phyloP scores from a whole-genome alignment of 2,113 vertebrate species.

The Tichodroma muraria region DNA sequence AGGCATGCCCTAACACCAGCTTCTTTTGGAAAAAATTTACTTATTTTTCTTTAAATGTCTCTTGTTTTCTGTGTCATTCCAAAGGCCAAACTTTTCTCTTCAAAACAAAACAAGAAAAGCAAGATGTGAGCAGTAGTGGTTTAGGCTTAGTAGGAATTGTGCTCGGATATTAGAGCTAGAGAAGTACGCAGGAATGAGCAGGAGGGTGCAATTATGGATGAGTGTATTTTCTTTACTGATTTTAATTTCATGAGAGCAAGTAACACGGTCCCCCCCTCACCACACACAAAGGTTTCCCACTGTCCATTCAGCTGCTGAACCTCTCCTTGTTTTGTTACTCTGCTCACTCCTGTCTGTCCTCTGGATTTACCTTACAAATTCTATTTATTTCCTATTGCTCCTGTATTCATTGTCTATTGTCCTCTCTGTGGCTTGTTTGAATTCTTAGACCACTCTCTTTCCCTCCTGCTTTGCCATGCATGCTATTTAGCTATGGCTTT shows the following conservation, averaged over 20 bases:
- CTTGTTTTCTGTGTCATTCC: neutral
- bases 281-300: neutral
- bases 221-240: neutral
- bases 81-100: neutral
- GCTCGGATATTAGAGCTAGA: neutral
- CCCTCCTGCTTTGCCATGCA: conserved; percentile 25
- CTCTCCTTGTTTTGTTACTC: neutral
- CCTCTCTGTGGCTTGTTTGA: neutral
- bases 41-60: neutral
- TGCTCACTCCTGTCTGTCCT: neutral
- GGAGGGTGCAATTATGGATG: neutral
- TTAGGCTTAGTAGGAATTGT: neutral
- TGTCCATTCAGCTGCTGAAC: neutral
- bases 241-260: conserved; percentile 20
- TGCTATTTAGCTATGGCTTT: neutral
- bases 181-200: neutral
- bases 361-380: neutral
- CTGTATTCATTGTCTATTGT: neutral
- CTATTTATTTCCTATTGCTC: neutral
- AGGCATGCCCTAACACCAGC: neutral
- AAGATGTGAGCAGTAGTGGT: neutral
- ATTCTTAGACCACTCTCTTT: neutral
- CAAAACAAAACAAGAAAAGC: neutral
- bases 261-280: neutral
- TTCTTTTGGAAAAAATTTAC: neutral